These are phyloP conservation scores for Drosophila carrolli DNA, from an alignment of 1,140 invertebrate species.

Conservation along the genomic window DNA sequence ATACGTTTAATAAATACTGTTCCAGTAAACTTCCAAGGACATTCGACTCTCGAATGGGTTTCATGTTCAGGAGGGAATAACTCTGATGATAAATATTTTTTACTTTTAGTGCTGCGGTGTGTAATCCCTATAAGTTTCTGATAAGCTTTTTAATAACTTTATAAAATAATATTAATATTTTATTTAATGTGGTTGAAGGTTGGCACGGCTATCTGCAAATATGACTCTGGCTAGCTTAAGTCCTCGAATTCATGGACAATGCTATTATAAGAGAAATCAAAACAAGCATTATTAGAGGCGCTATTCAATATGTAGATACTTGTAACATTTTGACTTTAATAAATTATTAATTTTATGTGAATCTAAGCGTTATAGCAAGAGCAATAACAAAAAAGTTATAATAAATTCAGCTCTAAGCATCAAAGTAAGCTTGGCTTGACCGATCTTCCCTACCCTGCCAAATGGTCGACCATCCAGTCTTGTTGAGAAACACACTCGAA, in stretches of 20 bases:
- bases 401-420: too few species aligned
- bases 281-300: too few species aligned
- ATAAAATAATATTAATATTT: neutral
- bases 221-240: conserved; percentile 48
- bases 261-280: too few species aligned
- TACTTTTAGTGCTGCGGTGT: conserved; percentile 61
- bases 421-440: neutral
- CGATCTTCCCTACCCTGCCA: neutral
- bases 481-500: conserved; percentile 1
- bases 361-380: too few species aligned
- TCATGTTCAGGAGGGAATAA: conserved; percentile 44
- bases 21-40: conserved; percentile 21
- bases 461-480: neutral
- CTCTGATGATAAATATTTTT: conserved; percentile 49
- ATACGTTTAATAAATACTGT: conserved; percentile 84
- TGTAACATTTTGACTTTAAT: too few species aligned
- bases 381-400: too few species aligned
- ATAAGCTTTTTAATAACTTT: neutral
- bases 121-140: conserved; percentile 78
- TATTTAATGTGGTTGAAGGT: neutral
- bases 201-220: conserved; percentile 23
- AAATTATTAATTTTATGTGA: too few species aligned
- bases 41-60: conserved; percentile 47
- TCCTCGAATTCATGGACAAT: conserved; percentile 51
- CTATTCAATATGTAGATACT: too few species aligned